These are phyloP conservation scores for Tetragnatha versicolor DNA, from an alignment of 1,140 invertebrate genomes.

Conservation along the genomic window DNA sequence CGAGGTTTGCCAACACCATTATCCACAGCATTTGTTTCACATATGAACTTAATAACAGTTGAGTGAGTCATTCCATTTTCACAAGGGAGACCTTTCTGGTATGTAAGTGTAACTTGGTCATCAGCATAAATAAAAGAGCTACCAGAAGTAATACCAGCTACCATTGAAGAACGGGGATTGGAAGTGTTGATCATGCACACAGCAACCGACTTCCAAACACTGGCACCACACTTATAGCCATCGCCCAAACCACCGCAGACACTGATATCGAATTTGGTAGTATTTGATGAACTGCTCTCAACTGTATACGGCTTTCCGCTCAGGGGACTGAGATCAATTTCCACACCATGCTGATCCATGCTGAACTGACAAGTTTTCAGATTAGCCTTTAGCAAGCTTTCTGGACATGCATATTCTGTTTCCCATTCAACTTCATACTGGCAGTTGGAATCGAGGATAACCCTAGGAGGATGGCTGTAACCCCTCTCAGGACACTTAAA, in stretches of 20 bases:
- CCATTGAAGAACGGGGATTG: too few relatives aligned
- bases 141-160: too few relatives aligned
- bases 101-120: slow-evolving; percentile 45
- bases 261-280: slow-evolving; percentile 47
- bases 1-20: slow-evolving; percentile 34
- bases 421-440: slow-evolving; percentile 58
- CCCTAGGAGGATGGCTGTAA: slow-evolving; percentile 36
- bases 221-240: background rate
- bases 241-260: slow-evolving; percentile 49
- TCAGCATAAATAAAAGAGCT: slow-evolving; percentile 56
- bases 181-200: slow-evolving; percentile 7
- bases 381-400: slow-evolving; percentile 32
- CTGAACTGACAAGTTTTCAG: slow-evolving; percentile 41
- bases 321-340: slow-evolving; percentile 52
- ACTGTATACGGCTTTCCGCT: background rate
- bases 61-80: slow-evolving; percentile 13
- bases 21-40: slow-evolving; percentile 38
- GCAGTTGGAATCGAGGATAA: slow-evolving; percentile 55
- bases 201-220: slow-evolving; percentile 25
- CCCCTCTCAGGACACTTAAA: slow-evolving; percentile 54
- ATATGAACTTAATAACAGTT: slow-evolving; percentile 56
- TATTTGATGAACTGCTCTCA: background rate
- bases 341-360: slow-evolving; percentile 39
- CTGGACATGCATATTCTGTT: slow-evolving; percentile 58
- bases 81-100: slow-evolving; percentile 30